These are phyloP conservation scores for Myrmecobius fasciatus DNA, from an alignment of 2,113 vertebrate genomes.

Conservation along the genomic window DNA sequence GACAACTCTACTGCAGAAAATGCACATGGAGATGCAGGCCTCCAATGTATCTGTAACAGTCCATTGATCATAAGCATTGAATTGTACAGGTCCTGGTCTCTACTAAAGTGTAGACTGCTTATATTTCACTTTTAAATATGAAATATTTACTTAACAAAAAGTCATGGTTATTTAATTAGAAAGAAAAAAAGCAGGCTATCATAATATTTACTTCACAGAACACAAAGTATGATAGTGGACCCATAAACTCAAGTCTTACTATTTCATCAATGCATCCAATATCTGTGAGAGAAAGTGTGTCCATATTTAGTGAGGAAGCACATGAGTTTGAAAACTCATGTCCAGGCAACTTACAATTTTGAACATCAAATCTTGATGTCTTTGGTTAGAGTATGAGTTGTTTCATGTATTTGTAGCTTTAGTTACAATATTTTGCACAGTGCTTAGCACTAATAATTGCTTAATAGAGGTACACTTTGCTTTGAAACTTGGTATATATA, in stretches of 20 bases:
- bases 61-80: background rate
- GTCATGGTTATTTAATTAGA: background rate
- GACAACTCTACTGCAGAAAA: background rate
- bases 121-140: background rate
- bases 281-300: background rate
- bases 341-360: background rate
- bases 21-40: background rate
- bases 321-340: background rate
- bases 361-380: background rate
- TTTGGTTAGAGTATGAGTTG: background rate
- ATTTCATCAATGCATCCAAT: background rate
- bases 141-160: background rate
- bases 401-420: background rate
- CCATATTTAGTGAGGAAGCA: background rate
- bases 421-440: background rate
- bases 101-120: background rate
- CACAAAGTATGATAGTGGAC: background rate
- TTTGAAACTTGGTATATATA: background rate
- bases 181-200: background rate
- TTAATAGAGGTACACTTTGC: background rate
- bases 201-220: too few relatives aligned
- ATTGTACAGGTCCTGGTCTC: background rate
- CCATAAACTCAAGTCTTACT: background rate
- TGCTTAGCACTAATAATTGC: background rate
- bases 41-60: background rate